phyloP scores from a whole-genome alignment of 2,888 invertebrate genomes.

The Calephelis perditalis region DNA sequence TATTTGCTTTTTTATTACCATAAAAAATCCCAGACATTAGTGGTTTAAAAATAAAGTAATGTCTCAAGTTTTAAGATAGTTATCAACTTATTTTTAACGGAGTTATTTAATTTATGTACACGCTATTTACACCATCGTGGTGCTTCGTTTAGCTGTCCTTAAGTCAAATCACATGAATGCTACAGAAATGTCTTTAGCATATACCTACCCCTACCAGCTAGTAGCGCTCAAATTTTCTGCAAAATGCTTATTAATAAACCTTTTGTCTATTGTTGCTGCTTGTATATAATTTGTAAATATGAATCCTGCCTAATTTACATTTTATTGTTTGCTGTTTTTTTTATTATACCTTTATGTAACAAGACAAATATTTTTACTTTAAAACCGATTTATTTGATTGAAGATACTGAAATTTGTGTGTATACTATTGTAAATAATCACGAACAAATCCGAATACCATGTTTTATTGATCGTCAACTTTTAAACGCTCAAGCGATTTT shows the following conservation, averaged over 20 bases:
- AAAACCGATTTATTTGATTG: constrained; percentile 1
- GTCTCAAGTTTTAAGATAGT: no score
- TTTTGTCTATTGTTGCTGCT: constrained; percentile 20
- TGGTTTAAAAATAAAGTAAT: no score
- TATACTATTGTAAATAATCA: constrained; percentile 43
- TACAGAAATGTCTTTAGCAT: no score
- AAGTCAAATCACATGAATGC: no score
- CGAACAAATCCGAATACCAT: constrained; percentile 55
- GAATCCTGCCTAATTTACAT: constrained; percentile 26
- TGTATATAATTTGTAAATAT: constrained; percentile 25
- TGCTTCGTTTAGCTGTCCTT: no score
- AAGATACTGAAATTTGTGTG: constrained; percentile 25
- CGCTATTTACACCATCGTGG: no score
- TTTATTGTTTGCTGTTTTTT: not conserved
- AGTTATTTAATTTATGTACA: no score
- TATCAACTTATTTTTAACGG: no score
- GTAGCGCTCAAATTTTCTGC: constrained; percentile 6
- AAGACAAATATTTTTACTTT: not conserved
- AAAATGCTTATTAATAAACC: constrained; percentile 6
- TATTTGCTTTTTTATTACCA: no score
- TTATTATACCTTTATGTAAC: not conserved
- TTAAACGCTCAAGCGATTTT: constrained; percentile 17
- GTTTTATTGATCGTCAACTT: constrained; percentile 30
- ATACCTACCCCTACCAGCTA: not conserved
- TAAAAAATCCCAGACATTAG: no score